These are phyloP conservation scores for Cosmopolites sordidus DNA, from an alignment of 2,888 invertebrate species.

Conservation along the genomic window DNA sequence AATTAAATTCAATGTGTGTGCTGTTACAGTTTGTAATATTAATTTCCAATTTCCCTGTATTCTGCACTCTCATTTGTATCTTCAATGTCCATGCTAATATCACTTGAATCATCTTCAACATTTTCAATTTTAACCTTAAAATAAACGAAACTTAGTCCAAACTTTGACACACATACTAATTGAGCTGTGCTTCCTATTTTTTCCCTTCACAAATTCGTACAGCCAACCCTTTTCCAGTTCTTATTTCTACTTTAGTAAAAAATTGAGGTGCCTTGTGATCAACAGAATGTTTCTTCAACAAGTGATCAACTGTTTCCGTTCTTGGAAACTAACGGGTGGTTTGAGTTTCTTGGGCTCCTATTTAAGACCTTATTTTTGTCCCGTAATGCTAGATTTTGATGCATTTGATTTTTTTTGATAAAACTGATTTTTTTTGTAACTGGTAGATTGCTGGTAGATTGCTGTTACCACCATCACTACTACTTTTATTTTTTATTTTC, in stretches of 20 bases:
- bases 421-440: neutral
- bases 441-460: neutral
- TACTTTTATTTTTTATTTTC: neutral
- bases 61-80: constrained; percentile 46
- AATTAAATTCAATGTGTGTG: too few relatives aligned
- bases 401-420: too few relatives aligned
- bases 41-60: constrained; percentile 3
- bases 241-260: constrained; percentile 36
- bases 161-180: neutral
- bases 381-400: neutral
- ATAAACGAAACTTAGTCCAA: neutral
- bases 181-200: constrained; percentile 34
- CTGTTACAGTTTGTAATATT: too few relatives aligned
- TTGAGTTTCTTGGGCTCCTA: neutral
- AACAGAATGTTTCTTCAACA: constrained; percentile 28
- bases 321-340: neutral
- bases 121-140: constrained; percentile 43
- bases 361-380: neutral
- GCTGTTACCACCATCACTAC: neutral
- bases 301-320: constrained; percentile 10
- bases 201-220: constrained; percentile 58
- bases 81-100: constrained; percentile 59
- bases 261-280: constrained; percentile 34
- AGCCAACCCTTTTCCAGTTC: constrained; percentile 54
- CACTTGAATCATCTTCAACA: constrained; percentile 43